These are phyloP conservation scores for Neoniphon sammara DNA, from an alignment of 2,797 vertebrate species.

Conservation along the genomic window DNA sequence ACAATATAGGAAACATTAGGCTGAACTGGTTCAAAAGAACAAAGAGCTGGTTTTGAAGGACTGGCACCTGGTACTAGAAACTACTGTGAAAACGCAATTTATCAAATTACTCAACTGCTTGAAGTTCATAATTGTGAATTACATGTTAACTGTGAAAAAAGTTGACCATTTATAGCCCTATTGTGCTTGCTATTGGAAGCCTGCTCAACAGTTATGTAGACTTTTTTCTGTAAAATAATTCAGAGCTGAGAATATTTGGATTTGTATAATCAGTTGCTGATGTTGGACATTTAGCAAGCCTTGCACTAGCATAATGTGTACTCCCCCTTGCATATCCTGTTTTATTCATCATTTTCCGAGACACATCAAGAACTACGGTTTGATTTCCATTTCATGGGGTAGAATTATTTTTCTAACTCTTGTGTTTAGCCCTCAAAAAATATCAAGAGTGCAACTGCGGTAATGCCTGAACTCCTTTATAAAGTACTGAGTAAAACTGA, in stretches of 20 bases:
- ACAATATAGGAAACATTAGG: no score
- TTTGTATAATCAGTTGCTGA: constrained; percentile 5
- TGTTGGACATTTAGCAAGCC: neutral
- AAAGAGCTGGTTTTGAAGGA: constrained; percentile 3
- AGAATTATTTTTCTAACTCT: constrained; percentile 17
- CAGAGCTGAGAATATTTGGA: neutral
- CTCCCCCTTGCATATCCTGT: neutral
- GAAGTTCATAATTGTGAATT: neutral
- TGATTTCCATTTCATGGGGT: constrained; percentile 23
- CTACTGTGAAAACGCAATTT: no score
- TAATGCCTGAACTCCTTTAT: constrained; percentile 29
- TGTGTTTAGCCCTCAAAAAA: constrained; percentile 10
- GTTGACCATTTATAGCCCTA: no score
- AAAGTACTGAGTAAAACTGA: constrained; percentile 12
- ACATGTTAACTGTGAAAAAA: neutral
- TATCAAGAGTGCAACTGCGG: constrained; percentile 5
- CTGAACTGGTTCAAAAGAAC: constrained; percentile 7
- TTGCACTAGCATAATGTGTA: neutral
- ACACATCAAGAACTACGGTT: constrained; percentile 24
- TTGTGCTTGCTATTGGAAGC: neutral
- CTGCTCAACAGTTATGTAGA: neutral
- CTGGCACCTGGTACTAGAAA: neutral
- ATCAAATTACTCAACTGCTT: no score
- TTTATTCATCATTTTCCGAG: constrained; percentile 25
- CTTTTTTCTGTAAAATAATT: neutral